phyloP scores from a whole-genome alignment of 1,140 invertebrate genomes.

The Drosophila bocqueti region DNA sequence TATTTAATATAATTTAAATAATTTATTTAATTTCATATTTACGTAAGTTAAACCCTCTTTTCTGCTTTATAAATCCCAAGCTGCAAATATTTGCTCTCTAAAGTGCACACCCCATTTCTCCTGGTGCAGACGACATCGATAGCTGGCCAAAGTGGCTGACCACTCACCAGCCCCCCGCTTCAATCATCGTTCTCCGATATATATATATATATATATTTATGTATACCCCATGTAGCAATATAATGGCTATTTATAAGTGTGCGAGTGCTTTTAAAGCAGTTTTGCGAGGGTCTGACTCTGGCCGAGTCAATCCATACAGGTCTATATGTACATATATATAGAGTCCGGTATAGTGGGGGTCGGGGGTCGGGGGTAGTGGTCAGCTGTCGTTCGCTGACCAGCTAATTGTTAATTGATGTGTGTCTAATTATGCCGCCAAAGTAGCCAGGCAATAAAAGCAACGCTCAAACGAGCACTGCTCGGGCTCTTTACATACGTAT shows the following conservation, averaged over 20 bases:
- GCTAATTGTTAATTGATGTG: conserved; percentile 82
- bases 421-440: conserved; percentile 78
- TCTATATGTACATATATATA: neutral
- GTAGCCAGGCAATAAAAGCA: conserved; percentile 78
- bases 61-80: too few relatives aligned
- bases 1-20: too few relatives aligned
- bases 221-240: conserved; percentile 32
- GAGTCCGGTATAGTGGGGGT: conserved; percentile 1
- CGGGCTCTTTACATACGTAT: conserved; percentile 7
- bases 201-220: neutral
- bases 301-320: neutral
- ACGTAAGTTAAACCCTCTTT: too few relatives aligned
- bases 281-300: conserved; percentile 21
- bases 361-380: conserved; percentile 22
- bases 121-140: conserved; percentile 59
- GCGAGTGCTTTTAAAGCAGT: conserved; percentile 36
- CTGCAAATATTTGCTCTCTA: neutral
- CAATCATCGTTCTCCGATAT: neutral
- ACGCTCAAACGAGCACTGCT: conserved; percentile 14
- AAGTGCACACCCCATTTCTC: neutral
- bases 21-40: too few relatives aligned
- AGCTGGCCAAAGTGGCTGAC: conserved; percentile 74
- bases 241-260: conserved; percentile 75
- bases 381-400: conserved; percentile 60
- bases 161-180: conserved; percentile 25